Base-by-base conservation (phyloP, 1,140 invertebrate genomes). In the Aphaenogaster rudis region DNA sequence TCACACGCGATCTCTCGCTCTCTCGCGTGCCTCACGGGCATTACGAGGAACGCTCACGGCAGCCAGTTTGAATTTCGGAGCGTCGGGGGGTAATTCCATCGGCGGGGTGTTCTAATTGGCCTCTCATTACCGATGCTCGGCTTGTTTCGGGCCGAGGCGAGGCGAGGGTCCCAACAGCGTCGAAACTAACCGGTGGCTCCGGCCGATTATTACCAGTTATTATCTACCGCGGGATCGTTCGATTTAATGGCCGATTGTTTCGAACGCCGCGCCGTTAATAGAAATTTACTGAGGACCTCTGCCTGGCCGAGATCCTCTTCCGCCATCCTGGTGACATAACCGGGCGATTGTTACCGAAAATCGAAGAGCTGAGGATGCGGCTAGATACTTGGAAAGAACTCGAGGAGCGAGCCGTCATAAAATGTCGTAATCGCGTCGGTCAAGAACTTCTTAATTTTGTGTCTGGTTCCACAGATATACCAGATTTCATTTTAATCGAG, bases 41-140 rank as follows among this genome's bases (percentile, higher is more conserved):
- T 95, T 95, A 95, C 72, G 86, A 90, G 90, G 81, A 92, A 87
- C 92, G 91, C 90, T 93, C 93, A 92, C 93, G 92, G 93, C 94
- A 93, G 90, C 92, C 92, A 93, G 94, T 94, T 95, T 93, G 94
- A 95, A 95, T 95, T 95, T 95, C 94, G 94, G 94, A 93, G 91
- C 90, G 93, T 94, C 90, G 86, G 88, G 91, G 93, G 93, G 93
- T 95, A 95, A 95, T 95, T 95, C 90, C 93, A 94, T 95, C 93
- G 93, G 92, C 94, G 93, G 93, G 94, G 93, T 94, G 93, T 94
- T 95, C 94, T 95, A 95, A 95, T 95, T 95, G 94, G 94, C 88
- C 95, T 94, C 94, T 95, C 95, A 95, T 95, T 95, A 95, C 93
- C 94, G 94, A 95, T 95, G 94, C 94, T 95, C 94, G 90, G 94